Evolutionary conservation across 2,797 vertebrate species (phyloP).

Genomic region (Xiphorhynchus erythropygius): DNA sequence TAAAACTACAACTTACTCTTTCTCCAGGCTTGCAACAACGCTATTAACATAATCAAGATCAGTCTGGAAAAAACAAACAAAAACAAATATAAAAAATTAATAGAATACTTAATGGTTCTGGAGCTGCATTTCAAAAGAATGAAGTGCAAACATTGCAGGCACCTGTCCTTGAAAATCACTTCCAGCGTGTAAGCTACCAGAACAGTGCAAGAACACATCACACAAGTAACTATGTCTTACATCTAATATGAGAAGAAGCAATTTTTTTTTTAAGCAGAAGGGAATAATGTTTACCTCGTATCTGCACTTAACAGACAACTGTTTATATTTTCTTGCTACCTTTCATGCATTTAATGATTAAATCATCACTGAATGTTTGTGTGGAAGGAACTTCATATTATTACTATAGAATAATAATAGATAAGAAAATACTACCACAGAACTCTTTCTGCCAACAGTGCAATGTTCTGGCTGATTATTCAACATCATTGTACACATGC

Average conservation of each 20-base stretch:
- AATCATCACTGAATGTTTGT: background rate
- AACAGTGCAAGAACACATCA: background rate
- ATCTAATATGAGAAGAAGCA: background rate
- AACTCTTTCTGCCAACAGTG: background rate
- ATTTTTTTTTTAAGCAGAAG: background rate
- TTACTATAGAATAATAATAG: background rate
- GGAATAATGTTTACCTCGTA: background rate
- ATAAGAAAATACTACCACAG: background rate
- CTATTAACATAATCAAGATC: slow-evolving; percentile 90
- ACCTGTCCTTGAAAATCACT: background rate
- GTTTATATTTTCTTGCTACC: background rate
- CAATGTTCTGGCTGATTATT: background rate
- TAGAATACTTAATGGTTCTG: background rate
- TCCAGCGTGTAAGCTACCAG: background rate
- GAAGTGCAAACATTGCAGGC: background rate
- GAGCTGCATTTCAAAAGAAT: background rate
- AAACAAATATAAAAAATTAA: background rate
- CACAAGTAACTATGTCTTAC: background rate
- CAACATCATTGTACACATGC: background rate
- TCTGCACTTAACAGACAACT: background rate
- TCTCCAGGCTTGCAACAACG: slow-evolving; percentile 89
- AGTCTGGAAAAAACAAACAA: slow-evolving; percentile 77
- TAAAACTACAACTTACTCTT: slow-evolving; percentile 86
- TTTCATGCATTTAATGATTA: background rate
- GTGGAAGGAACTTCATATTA: background rate